Evolutionary conservation across 2,888 invertebrate genomes (phyloP).

Genomic region (Metellina segmentata): DNA sequence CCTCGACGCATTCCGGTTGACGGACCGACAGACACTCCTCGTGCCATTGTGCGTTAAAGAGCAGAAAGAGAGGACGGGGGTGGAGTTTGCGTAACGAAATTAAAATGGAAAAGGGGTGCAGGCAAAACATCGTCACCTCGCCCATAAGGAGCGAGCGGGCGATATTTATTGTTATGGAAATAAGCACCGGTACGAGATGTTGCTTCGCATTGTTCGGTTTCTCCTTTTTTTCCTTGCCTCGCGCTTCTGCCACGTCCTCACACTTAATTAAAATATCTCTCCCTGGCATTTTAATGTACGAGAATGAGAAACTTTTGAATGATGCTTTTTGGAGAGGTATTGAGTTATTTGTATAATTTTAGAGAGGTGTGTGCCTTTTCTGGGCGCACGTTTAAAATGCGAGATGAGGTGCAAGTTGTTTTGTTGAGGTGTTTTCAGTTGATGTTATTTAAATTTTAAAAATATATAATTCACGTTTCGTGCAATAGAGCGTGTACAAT

Average conservation of each 20-base stretch:
- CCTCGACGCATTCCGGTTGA: constrained; percentile 21
- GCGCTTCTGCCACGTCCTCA: not conserved
- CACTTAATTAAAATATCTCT: constrained; percentile 61
- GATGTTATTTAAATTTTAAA: too few relatives aligned
- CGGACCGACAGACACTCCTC: constrained; percentile 8
- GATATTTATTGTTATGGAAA: constrained; percentile 74
- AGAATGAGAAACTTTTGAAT: not conserved
- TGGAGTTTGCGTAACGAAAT: constrained; percentile 56
- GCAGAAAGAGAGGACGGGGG: constrained; percentile 32
- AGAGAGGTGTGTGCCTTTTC: too few relatives aligned
- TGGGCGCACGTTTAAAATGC: too few relatives aligned
- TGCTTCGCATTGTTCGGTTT: constrained; percentile 17
- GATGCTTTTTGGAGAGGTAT: too few relatives aligned
- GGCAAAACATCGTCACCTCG: not conserved
- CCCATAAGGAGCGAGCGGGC: constrained; percentile 10
- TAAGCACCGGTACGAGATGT: constrained; percentile 27
- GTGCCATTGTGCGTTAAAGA: not conserved
- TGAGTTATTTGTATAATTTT: too few relatives aligned
- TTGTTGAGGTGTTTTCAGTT: too few relatives aligned
- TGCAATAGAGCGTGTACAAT: too few relatives aligned
- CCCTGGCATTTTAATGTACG: constrained; percentile 25
- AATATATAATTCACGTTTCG: too few relatives aligned
- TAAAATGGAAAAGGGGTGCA: constrained; percentile 60
- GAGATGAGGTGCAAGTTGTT: too few relatives aligned
- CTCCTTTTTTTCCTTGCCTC: not conserved